Evolutionary conservation across 1,140 invertebrate genomes (phyloP).

Genomic region (Elymnias hypermnestra): DNA sequence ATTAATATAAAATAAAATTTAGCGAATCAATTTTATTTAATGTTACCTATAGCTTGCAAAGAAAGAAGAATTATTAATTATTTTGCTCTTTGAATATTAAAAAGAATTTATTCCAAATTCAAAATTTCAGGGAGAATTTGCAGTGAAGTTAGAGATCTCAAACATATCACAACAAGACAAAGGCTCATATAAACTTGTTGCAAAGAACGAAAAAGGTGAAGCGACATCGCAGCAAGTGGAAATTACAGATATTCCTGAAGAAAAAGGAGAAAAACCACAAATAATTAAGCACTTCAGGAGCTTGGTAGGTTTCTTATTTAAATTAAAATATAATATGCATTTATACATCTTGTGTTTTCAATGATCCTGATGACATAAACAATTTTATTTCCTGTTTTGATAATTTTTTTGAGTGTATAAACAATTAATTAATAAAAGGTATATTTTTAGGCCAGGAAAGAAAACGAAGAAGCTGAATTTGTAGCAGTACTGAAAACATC

Average conservation of each 20-base stretch:
- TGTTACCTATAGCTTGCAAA: too few species aligned
- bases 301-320: constrained; percentile 79
- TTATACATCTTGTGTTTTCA: too few species aligned
- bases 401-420: too few species aligned
- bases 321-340: too few species aligned
- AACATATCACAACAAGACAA: constrained; percentile 87
- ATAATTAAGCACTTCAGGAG: constrained; percentile 85
- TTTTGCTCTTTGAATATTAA: too few species aligned
- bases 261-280: constrained; percentile 83
- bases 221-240: constrained; percentile 92
- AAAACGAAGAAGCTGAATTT: constrained; percentile 88
- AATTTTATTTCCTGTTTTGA: too few species aligned
- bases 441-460: constrained; percentile 65
- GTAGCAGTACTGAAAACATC: constrained; percentile 82
- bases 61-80: too few species aligned
- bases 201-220: constrained; percentile 95
- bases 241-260: constrained; percentile 87
- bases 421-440: too few species aligned
- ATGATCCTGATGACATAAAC: too few species aligned
- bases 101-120: constrained; percentile 8
- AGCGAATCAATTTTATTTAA: too few species aligned
- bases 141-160: constrained; percentile 91
- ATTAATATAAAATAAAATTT: too few species aligned
- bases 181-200: constrained; percentile 92
- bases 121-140: constrained; percentile 85